Base-by-base conservation (phyloP, 2,113 vertebrate species). In the Clinocottus analis region DNA sequence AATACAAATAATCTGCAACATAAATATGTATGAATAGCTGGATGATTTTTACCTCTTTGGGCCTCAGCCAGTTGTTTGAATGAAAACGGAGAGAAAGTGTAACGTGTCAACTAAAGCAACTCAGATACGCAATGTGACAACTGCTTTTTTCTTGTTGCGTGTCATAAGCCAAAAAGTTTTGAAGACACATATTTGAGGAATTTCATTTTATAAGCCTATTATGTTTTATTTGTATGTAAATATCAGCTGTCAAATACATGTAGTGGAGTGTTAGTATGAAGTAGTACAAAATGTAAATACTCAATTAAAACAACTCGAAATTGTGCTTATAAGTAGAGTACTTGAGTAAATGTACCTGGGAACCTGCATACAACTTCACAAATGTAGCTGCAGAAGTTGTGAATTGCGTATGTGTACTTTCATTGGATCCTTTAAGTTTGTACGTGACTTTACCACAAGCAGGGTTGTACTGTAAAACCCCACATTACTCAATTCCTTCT, bases 381-480 rank as follows among this genome's bases (percentile, higher is more conserved):
- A 58, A 78, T 29, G 27, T 53, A 84, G 72, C 45, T 49, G 31
- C 55, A 56, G 13, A 55, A 68, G 49, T 23, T 58, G 5, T 33
- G 3, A 62, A 23, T 37, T 41, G 29, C 47, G 14, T 25, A 7
- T 56, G 33, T 33, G 33, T 33, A 35, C 45, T 62, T 60, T 21
- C 7, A 33, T 61, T 61, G 70, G 45, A 39, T 76, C n/a, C 60
- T 69, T 79, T 69, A 7, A 79, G 45, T 61, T 6, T 72, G 53
- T 45, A 23, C 61, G 65, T 74, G 49, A 16, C 19, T 81, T 68
- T 75, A 27, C 47, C 37, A 80, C 56, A 27, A 67, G 33, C 63
- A 65, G 45, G 63, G 51, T 68, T 81, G 84, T 19, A 53, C 60
- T 41, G 49, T 58, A 33, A 73, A 68, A 78, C 79, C 84, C 58